Evolutionary conservation across 2,888 invertebrate species (phyloP), one percentile per base, ranked within the genome.

Genomic region (Latrodectus elegans): DNA sequence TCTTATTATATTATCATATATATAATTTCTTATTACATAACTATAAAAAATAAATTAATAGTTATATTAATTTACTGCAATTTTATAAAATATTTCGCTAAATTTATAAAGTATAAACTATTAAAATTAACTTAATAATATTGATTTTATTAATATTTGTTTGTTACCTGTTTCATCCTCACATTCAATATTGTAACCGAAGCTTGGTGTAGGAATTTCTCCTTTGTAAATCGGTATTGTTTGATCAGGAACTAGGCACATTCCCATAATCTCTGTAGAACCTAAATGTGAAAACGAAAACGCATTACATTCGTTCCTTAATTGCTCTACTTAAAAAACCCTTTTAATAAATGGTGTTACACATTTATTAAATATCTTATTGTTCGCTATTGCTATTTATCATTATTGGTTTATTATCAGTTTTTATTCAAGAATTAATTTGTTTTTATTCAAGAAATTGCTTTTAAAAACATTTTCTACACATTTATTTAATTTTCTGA

Each of bases 191-290:
- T 8, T 22, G 1, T n/a, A 15, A 8, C 78, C 84, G 15, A 84
- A 51, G n/a, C 14, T n/a, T 8, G 73, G 14, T 3, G 10, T 26
- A 17, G 67, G 26, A 17, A 84, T 52, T 51, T 84, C 84, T 51
- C 73, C 67, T 51, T 38, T 73, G n/a, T 67, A 38, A 0, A 73
- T 9, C 14, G 73, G 72, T 68, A 84, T 22, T 15, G 73, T 55
- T 12, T 17, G 12, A 15, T 78, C 84, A 3, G 38, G 6, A 11
- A 15, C 12, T 17, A 84, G 17, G 9, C 26, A 52, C 10, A 53
- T 53, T 4, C 78, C 84, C 78, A 84, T 65, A 9, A 67, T 38
- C 73, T 84, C 84, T 8, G 84, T 84, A 11, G 60, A 67, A 0
- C 78, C 84, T 84, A 49, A 15, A 65, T 67, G 38, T n/a, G 22